These are phyloP conservation scores for Drosophila subsilvestris DNA, from an alignment of 2,888 invertebrate species.

Conservation along the genomic window DNA sequence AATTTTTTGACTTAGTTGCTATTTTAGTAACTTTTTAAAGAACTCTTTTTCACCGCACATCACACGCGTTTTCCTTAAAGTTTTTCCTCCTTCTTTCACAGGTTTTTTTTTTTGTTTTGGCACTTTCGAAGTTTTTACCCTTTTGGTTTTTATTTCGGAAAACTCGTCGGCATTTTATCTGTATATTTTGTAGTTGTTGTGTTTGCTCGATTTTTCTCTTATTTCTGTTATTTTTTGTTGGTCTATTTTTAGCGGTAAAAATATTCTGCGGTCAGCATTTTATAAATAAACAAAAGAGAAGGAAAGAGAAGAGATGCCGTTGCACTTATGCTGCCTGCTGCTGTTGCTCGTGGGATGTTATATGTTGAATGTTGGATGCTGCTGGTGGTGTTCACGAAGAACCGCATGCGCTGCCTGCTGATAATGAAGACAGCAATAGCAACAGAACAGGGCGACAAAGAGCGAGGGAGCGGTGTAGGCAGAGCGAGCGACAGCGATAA, in stretches of 20 bases:
- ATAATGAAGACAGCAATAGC: not conserved
- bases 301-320: constrained; percentile 17
- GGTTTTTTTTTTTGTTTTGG: constrained; percentile 52
- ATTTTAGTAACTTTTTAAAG: constrained; percentile 29
- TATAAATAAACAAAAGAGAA: constrained; percentile 67
- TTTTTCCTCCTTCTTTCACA: constrained; percentile 23
- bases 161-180: constrained; percentile 35
- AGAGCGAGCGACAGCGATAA: not conserved
- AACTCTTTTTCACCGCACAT: constrained; percentile 42
- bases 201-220: constrained; percentile 21
- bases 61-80: constrained; percentile 56
- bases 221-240: constrained; percentile 39
- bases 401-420: constrained; percentile 1
- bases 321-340: constrained; percentile 32
- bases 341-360: not conserved
- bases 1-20: constrained; percentile 30
- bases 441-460: not conserved
- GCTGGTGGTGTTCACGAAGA: constrained; percentile 4
- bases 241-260: constrained; percentile 67
- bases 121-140: constrained; percentile 71
- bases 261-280: constrained; percentile 74
- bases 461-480: not conserved
- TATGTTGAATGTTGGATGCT: not conserved
- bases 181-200: constrained; percentile 22
- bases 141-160: constrained; percentile 68